Evolutionary conservation across 2,113 vertebrate species (phyloP).

Genomic region (Hirundichthys speculiger): DNA sequence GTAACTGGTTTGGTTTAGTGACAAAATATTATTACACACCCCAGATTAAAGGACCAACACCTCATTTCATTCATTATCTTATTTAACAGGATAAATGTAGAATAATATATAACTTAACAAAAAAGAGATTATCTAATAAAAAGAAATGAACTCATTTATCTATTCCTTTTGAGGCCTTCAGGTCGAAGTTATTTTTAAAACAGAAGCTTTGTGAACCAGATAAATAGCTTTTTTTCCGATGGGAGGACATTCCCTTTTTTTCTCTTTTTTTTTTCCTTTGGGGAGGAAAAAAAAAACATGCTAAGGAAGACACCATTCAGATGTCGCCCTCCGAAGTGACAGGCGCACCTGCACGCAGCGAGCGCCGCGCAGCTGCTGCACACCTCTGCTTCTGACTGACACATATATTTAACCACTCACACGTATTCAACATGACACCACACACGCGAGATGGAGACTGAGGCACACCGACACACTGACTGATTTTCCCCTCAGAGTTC

Average conservation of each 20-base stretch:
- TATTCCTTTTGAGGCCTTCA: too few relatives aligned
- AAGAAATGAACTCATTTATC: too few relatives aligned
- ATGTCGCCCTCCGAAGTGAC: slow-evolving; percentile 54
- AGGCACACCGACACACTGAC: slow-evolving; percentile 42
- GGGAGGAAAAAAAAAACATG: too few relatives aligned
- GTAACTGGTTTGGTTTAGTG: not conserved
- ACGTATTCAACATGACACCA: slow-evolving; percentile 36
- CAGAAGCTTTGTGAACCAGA: too few relatives aligned
- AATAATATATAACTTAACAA: too few relatives aligned
- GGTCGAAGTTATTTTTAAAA: too few relatives aligned
- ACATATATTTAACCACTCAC: slow-evolving; percentile 74
- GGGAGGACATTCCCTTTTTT: not conserved
- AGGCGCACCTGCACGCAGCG: slow-evolving; percentile 30
- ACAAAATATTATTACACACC: too few relatives aligned
- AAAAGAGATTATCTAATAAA: too few relatives aligned
- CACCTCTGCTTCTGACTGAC: slow-evolving; percentile 55
- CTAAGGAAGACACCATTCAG: slow-evolving; percentile 30
- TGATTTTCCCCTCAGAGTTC: slow-evolving; percentile 14
- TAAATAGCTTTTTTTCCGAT: too few relatives aligned
- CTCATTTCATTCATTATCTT: too few relatives aligned
- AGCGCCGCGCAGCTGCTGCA: slow-evolving; percentile 58
- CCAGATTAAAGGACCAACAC: too few relatives aligned
- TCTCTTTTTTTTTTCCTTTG: not conserved
- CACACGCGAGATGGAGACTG: slow-evolving; percentile 20
- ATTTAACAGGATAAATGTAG: too few relatives aligned